Base-by-base conservation (phyloP, 2,888 invertebrate genomes). In the Listrodromus nycthemerus region DNA sequence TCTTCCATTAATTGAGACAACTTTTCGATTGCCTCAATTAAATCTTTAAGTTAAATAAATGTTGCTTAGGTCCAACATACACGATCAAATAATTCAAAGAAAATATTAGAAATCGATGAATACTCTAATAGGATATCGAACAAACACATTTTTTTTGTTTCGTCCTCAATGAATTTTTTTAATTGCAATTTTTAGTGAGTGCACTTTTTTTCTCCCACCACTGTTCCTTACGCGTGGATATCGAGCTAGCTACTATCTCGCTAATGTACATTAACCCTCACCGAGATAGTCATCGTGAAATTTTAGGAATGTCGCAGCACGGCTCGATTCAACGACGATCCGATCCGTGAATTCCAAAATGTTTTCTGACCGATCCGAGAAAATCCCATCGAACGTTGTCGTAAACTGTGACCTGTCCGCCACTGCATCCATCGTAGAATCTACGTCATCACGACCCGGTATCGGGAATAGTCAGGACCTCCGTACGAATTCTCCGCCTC, bases 401-500 rank as follows among this genome's bases (percentile, higher is more conserved):
- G 30, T n/a, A 13, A 5, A 16, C n/a, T 24, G 30, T 30, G 30
- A 61, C 61, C 27, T n/a, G 7, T 30, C 0, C 16, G 27, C 16
- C n/a, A 13, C 1, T 13, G 3, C 61, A 30, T 7, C 13, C 6
- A 16, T 27, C 27, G 2, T 7, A 30, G 0, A 16, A 16, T 30
- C 27, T 37, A 21, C 63, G 74, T 50, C 63, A 63, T 63, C 19
- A 6, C 33, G 16, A 30, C 16, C 21, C 73, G 48, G 48, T 63
- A 63, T 19, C 63, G 30, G 63, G 24, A 58, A 41, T 58, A 61
- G 61, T 13, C 27, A 21, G 41, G 55, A 73, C 10, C 41, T 30
- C 19, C 16, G 30, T 19, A 19, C 19, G 48, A 74, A 74, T 70
- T 78, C 48, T 37, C 50, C 37, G 5, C 45, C 24, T 27, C 70